Percentiles rank a stretch among this genome's conserved stretches.
Evolutionary conservation across 30 jellyfish, hydroid and myxozoan genomes (phyloP).

Genomic region (Hydractinia echinata): DNA sequence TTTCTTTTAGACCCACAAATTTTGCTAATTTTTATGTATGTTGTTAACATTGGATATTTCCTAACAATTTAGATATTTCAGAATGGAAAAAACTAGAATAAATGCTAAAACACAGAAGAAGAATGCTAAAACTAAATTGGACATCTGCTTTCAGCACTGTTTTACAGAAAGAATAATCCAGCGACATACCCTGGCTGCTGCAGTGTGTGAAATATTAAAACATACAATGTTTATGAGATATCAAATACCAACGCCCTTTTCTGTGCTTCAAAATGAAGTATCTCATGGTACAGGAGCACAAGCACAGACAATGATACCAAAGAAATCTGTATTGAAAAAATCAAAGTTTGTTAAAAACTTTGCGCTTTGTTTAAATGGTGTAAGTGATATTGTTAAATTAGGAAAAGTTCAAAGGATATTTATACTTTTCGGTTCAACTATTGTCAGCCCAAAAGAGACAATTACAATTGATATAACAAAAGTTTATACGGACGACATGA

Average conservation of each 20-base stretch:
- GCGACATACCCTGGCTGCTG: no score
- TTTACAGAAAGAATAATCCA: no score
- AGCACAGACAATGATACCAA: not conserved
- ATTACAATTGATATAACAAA: not conserved
- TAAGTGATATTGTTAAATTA: not conserved
- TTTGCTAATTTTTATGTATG: no score
- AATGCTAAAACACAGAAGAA: no score
- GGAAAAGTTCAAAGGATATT: slow-evolving; percentile 1
- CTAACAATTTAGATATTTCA: no score
- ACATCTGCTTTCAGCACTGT: no score
- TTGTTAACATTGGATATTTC: no score
- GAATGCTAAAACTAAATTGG: no score
- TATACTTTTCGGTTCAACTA: slow-evolving; percentile 22
- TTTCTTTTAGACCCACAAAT: no score
- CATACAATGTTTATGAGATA: slow-evolving; percentile 23
- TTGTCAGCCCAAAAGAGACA: slow-evolving; percentile 36
- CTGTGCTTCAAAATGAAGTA: slow-evolving; percentile 1
- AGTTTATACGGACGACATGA: slow-evolving; percentile 1
- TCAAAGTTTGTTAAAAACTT: not conserved
- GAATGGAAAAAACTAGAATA: no score
- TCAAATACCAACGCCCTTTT: slow-evolving; percentile 32
- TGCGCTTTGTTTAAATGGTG: no score
- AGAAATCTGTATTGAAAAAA: slow-evolving; percentile 7
- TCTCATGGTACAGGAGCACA: not conserved
- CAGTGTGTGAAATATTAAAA: slow-evolving; percentile 24